Evolutionary conservation across 30 jellyfish, hydroid and myxozoan species (phyloP).

Genomic region (Rhopilema esculentum): DNA sequence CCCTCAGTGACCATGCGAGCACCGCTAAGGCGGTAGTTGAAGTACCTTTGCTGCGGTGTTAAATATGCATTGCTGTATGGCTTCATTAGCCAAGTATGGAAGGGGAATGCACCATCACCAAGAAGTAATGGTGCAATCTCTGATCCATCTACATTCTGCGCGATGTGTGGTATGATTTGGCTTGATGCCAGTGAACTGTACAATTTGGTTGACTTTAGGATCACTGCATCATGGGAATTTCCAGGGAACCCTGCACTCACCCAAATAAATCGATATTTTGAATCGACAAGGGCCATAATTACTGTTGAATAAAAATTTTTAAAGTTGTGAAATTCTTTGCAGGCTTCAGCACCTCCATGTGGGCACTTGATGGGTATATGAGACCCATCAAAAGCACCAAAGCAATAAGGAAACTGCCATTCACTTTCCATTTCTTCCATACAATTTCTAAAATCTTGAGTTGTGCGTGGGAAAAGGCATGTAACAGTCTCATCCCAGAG

Average conservation of each 20-base stretch:
- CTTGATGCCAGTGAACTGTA: slow-evolving; percentile 46
- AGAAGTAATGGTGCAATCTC: slow-evolving; percentile 51
- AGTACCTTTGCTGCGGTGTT: slow-evolving; percentile 62
- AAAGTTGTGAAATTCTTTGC: slow-evolving; percentile 62
- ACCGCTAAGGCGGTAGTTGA: slow-evolving; percentile 70
- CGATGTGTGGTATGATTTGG: slow-evolving; percentile 43
- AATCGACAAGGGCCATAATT: slow-evolving; percentile 70
- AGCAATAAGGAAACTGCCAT: slow-evolving; percentile 77
- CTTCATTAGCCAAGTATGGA: slow-evolving; percentile 72
- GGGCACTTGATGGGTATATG: slow-evolving; percentile 65
- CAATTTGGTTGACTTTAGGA: slow-evolving; percentile 48
- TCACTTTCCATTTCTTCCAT: slow-evolving; percentile 67
- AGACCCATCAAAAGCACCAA: slow-evolving; percentile 72
- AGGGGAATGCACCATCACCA: slow-evolving; percentile 82
- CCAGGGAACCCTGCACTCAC: slow-evolving; percentile 60
- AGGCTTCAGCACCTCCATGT: slow-evolving; percentile 78
- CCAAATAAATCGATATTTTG: slow-evolving; percentile 65
- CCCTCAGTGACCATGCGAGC: slow-evolving; percentile 77
- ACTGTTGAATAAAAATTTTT: slow-evolving; percentile 58
- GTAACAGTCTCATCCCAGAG: slow-evolving; percentile 71
- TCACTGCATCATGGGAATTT: slow-evolving; percentile 66
- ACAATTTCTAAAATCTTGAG: slow-evolving; percentile 48
- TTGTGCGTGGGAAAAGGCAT: slow-evolving; percentile 51
- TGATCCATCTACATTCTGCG: slow-evolving; percentile 51
- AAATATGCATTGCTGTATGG: slow-evolving; percentile 68